Evolutionary conservation across 2,888 invertebrate species (phyloP).

Genomic region (Pharmacophagus antenor): DNA sequence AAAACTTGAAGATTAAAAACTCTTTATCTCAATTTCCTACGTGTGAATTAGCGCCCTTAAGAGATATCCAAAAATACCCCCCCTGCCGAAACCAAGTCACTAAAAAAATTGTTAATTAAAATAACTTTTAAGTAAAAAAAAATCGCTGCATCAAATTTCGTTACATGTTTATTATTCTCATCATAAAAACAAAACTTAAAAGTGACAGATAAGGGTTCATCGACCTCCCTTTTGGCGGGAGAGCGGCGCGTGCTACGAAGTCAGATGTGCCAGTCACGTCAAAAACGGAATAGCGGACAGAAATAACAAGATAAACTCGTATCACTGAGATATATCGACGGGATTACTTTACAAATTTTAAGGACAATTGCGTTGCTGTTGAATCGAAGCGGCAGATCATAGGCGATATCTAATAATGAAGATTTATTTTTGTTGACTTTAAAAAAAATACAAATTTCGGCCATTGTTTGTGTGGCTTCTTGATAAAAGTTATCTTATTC

Average conservation of each 20-base stretch:
- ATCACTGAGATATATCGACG: slow-evolving; percentile 69
- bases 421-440: slow-evolving; percentile 47
- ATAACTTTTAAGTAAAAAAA: too few species aligned
- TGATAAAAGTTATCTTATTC: neutral
- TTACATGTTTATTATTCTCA: slow-evolving; percentile 1
- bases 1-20: too few species aligned
- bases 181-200: slow-evolving; percentile 48
- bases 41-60: too few species aligned
- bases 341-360: slow-evolving; percentile 75
- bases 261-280: slow-evolving; percentile 73
- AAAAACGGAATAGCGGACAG: slow-evolving; percentile 68
- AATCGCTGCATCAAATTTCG: too few species aligned
- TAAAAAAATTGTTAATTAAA: too few species aligned
- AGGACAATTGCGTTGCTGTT: slow-evolving; percentile 73
- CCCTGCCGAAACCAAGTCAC: too few species aligned
- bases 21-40: too few species aligned
- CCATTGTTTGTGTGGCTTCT: slow-evolving; percentile 31
- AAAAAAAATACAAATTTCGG: slow-evolving; percentile 6
- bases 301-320: slow-evolving; percentile 68
- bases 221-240: slow-evolving; percentile 56
- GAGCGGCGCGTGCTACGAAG: slow-evolving; percentile 63
- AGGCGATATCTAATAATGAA: slow-evolving; percentile 64
- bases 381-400: slow-evolving; percentile 45
- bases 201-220: slow-evolving; percentile 57
- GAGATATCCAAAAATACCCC: too few species aligned